Percentiles rank a stretch among this genome's conserved stretches.
Evolutionary conservation across 2,113 vertebrate genomes (phyloP).

Genomic region (Ahaetulla prasina): DNA sequence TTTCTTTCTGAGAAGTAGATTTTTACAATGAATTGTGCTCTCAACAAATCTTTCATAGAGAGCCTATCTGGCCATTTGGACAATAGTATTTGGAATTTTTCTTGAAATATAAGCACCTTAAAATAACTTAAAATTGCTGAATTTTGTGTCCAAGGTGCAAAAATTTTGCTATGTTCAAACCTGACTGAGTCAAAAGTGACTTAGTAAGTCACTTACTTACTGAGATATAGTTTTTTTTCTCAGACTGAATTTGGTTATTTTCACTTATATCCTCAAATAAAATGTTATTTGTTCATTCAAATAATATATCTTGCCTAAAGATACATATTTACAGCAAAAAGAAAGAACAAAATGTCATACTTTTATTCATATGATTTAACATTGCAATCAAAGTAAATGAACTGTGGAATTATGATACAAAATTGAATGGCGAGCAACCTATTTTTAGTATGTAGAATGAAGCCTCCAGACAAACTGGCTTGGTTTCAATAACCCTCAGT

Average conservation of each 20-base stretch:
- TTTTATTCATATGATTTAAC: neutral
- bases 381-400: neutral
- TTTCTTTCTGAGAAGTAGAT: neutral
- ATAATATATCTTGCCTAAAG: neutral
- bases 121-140: neutral
- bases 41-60: neutral
- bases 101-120: neutral
- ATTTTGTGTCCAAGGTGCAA: neutral
- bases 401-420: neutral
- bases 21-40: neutral
- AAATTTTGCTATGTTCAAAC: neutral
- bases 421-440: neutral
- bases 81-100: neutral
- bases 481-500: conserved; percentile 21
- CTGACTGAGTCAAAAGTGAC: neutral
- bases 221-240: neutral
- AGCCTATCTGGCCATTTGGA: neutral
- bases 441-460: conserved; percentile 33
- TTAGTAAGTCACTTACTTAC: neutral
- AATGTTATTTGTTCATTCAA: neutral
- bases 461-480: conserved; percentile 32
- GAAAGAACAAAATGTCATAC: neutral
- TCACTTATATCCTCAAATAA: neutral
- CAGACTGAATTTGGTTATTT: neutral
- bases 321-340: neutral